Percentiles rank a stretch among this genome's conserved stretches.
Conservation (phyloP, 2,113 vertebrate species). For the Atractosteus spatula region DNA sequence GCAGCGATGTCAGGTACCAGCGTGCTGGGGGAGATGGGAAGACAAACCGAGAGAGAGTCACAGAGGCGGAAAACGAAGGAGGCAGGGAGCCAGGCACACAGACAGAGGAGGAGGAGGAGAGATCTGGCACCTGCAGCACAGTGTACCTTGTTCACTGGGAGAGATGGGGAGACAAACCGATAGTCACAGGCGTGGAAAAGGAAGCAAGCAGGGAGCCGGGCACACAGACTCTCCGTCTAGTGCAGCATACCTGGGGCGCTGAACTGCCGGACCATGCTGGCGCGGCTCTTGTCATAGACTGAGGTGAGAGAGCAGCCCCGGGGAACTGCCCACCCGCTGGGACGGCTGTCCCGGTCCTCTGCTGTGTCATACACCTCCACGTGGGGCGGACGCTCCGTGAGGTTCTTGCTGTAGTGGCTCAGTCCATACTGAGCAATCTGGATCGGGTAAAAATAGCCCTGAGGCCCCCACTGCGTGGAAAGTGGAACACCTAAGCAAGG, state of each 20-base stretch:
- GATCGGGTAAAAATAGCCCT: constrained; percentile 98
- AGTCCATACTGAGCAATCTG: constrained; percentile 97
- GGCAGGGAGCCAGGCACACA: constrained; percentile 19
- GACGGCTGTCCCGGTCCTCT: constrained; percentile 63
- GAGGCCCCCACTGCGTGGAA: constrained; percentile 97
- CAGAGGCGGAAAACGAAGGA: not conserved
- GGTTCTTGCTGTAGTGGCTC: constrained; percentile 98
- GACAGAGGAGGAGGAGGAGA: constrained; percentile 22
- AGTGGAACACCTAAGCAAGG: constrained; percentile 80
- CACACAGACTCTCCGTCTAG: not conserved
- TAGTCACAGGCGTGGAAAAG: not conserved
- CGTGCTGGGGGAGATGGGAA: constrained; percentile 21
- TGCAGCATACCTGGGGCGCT: constrained; percentile 74
- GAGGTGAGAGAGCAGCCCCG: constrained; percentile 79
- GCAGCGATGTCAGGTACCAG: not conserved
- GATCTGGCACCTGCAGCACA: not conserved
- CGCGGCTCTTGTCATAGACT: constrained; percentile 72
- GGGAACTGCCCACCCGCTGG: constrained; percentile 72
- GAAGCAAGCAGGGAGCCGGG: not conserved
- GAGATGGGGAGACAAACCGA: constrained; percentile 35
- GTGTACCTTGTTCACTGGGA: not conserved
- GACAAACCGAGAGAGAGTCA: constrained; percentile 30
- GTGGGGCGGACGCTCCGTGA: constrained; percentile 87
- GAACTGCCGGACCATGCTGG: constrained; percentile 81
- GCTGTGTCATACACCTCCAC: constrained; percentile 85